These are phyloP conservation scores for Dasysyrphus tricinctus DNA, from an alignment of 2,888 invertebrate genomes.

Conservation along the genomic window DNA sequence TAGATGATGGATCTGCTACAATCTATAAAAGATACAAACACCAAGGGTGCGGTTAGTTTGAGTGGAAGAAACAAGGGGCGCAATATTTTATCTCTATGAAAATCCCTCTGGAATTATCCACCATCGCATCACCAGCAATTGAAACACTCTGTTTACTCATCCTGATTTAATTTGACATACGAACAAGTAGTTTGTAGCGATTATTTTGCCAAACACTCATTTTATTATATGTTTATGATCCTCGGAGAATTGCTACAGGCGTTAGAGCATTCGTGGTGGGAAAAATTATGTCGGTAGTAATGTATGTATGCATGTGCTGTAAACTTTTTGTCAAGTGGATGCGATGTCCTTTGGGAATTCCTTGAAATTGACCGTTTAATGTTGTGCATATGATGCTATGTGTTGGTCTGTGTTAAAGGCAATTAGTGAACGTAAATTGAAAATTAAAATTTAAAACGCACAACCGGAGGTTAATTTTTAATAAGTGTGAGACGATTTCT, in stretches of 20 bases:
- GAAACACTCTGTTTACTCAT: constrained; percentile 79
- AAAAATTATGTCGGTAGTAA: constrained; percentile 25
- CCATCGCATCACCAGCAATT: constrained; percentile 41
- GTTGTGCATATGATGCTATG: constrained; percentile 66
- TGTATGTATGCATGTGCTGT: neutral
- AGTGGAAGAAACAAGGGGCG: constrained; percentile 65
- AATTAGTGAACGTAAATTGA: constrained; percentile 38
- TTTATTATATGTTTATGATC: constrained; percentile 77
- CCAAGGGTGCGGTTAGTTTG: constrained; percentile 70
- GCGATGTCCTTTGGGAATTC: constrained; percentile 72
- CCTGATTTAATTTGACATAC: constrained; percentile 81
- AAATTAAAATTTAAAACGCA: constrained; percentile 20
- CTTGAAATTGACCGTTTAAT: constrained; percentile 83
- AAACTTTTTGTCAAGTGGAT: constrained; percentile 62
- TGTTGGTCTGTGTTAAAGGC: constrained; percentile 39
- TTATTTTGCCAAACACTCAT: constrained; percentile 57
- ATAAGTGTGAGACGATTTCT: constrained; percentile 51
- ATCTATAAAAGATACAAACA: constrained; percentile 45
- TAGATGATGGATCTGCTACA: constrained; percentile 32
- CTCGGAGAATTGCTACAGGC: constrained; percentile 81
- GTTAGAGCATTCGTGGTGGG: constrained; percentile 67
- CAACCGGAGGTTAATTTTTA: constrained; percentile 37
- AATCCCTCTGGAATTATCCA: constrained; percentile 35
- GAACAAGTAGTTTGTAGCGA: constrained; percentile 61
- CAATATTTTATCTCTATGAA: constrained; percentile 35